Evolutionary conservation across 2,113 vertebrate genomes (phyloP), one percentile per base, ranked within the genome.

Genomic region (Tragelaphus strepsiceros): DNA sequence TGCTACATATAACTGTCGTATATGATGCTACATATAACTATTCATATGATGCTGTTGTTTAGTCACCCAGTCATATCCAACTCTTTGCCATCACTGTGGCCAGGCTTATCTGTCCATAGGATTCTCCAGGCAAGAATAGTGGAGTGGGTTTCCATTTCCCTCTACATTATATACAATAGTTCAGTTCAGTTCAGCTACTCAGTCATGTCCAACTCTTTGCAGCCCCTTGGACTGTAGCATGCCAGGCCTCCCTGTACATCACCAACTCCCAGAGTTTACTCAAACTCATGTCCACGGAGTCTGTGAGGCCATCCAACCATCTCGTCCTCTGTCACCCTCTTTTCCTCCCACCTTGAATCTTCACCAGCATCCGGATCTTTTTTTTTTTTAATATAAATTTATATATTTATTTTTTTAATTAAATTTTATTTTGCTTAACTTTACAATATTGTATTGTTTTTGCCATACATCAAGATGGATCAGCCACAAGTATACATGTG

Each of bases 191-290:
- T 21, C 17, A 35, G 32, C 17, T 67, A 4, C 64, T 35, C 64
- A 67, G 32, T 67, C 8, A 67, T 21, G 64, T 67, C n/a, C 4
- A 0, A 12, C 9, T 71, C 64, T 71, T 71, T 71, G 64, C 0
- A 0, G 35, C 0, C 17, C 4, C 17, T 71, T 71, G n/a, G n/a
- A 71, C n/a, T 35, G 17, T 17, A 35, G 64, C 64, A 71, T 0
- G 0, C n/a, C 64, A 71, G n/a, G 64, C n/a, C n/a, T 71, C 19
- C n/a, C 64, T 35, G n/a, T 35, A n/a, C 32, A 71, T 35, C 17
- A 71, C 17, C 17, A 71, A 71, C 64, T 71, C 64, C 64, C 9
- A 9, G 19, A 71, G n/a, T 35, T 35, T 35, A 71, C n/a, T 35
- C n/a, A 71, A 12, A 71, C 19, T 67, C 17, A 71, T 71, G n/a